Evolutionary conservation across 2,797 vertebrate species (phyloP).

Genomic region (Psittacula echo): DNA sequence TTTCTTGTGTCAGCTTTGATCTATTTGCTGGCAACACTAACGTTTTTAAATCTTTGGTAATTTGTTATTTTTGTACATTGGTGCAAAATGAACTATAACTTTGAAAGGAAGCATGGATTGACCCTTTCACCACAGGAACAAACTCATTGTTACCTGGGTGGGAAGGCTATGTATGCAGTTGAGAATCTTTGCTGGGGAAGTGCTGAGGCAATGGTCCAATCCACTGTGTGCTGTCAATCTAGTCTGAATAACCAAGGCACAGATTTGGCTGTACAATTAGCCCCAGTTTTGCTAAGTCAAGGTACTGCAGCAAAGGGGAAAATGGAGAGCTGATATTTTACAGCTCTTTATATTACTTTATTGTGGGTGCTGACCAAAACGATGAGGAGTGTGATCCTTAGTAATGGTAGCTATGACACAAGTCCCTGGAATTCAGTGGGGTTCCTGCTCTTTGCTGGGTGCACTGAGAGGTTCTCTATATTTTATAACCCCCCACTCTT

Average conservation of each 20-base stretch:
- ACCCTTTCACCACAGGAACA: not conserved
- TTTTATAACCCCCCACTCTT: not conserved
- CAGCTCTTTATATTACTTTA: not conserved
- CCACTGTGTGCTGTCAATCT: not conserved
- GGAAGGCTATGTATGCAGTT: not conserved
- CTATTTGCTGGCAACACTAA: constrained; percentile 14
- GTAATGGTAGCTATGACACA: not conserved
- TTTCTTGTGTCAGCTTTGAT: constrained; percentile 17
- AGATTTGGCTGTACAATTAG: not conserved
- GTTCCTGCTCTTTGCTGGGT: not conserved
- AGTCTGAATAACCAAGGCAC: not conserved
- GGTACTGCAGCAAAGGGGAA: not conserved
- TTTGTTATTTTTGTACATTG: not conserved
- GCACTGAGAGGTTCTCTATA: not conserved
- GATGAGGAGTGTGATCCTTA: not conserved
- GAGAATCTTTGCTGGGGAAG: not conserved
- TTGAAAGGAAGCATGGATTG: not conserved
- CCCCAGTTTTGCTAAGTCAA: not conserved
- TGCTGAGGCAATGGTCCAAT: not conserved
- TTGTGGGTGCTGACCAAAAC: not conserved
- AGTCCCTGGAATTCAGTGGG: not conserved
- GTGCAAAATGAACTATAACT: constrained; percentile 1
- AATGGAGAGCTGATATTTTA: not conserved
- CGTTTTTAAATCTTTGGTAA: not conserved
- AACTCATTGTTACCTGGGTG: not conserved